Percentiles rank a stretch among this genome's conserved stretches.
Evolutionary conservation across 1,140 invertebrate genomes (phyloP).

Genomic region (Pachypsylla venusta): DNA sequence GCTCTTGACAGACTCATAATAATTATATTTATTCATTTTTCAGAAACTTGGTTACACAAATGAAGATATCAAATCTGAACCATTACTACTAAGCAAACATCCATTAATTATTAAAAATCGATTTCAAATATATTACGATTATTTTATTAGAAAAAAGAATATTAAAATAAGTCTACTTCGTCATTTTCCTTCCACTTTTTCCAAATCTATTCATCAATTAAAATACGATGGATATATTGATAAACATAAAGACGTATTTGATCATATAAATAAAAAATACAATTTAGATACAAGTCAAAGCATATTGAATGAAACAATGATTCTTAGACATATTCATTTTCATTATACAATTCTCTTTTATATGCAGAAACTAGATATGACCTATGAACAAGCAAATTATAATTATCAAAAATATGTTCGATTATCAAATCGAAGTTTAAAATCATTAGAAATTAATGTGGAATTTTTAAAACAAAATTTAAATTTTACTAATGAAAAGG

Average conservation of each 20-base stretch:
- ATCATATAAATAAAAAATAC: not conserved
- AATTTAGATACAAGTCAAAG: not conserved
- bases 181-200: not conserved
- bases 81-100: not conserved
- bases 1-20: too few relatives aligned
- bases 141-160: not conserved
- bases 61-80: not conserved
- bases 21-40: not conserved
- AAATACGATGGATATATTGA: not conserved
- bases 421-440: not conserved
- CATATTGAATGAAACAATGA: not conserved
- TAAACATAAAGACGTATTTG: not conserved
- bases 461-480: not conserved
- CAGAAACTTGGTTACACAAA: slow-evolving; percentile 5
- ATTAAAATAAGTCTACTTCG: not conserved
- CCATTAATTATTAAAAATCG: not conserved
- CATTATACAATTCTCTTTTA: not conserved
- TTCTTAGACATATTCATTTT: not conserved
- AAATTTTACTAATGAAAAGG: not conserved
- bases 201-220: not conserved
- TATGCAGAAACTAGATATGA: not conserved
- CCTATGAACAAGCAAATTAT: slow-evolving; percentile 1
- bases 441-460: not conserved
- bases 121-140: not conserved
- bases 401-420: not conserved